Evolutionary conservation across 2,888 invertebrate genomes (phyloP).

Genomic region (Phrixothrix hirtus): DNA sequence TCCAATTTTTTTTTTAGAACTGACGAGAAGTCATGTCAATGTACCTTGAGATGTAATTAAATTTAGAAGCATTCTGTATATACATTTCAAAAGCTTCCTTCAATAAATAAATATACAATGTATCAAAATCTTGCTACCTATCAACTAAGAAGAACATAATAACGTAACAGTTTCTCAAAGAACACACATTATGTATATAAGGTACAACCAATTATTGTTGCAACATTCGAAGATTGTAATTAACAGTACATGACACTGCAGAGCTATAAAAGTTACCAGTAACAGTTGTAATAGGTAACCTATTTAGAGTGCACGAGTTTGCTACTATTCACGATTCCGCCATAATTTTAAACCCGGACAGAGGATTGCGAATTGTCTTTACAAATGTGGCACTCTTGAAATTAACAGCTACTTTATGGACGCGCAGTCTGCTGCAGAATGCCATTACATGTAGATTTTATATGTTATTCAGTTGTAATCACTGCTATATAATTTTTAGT

Average conservation of each 20-base stretch:
- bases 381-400: slow-evolving; percentile 39
- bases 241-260: too few species aligned
- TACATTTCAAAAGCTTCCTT: too few species aligned
- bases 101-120: too few species aligned
- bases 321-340: slow-evolving; percentile 19
- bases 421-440: slow-evolving; percentile 47
- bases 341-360: slow-evolving; percentile 29
- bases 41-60: too few species aligned
- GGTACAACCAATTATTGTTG: too few species aligned
- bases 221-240: neutral
- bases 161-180: too few species aligned
- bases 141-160: too few species aligned
- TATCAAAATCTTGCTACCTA: too few species aligned
- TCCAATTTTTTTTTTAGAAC: too few species aligned
- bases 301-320: slow-evolving; percentile 17
- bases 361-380: slow-evolving; percentile 34
- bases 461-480: slow-evolving; percentile 49
- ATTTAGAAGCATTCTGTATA: too few species aligned
- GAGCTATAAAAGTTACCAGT: slow-evolving; percentile 15
- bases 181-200: too few species aligned
- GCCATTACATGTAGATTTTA: slow-evolving; percentile 49
- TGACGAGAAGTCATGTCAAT: too few species aligned
- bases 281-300: slow-evolving; percentile 17
- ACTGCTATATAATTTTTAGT: slow-evolving; percentile 46
- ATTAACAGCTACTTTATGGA: slow-evolving; percentile 50